A percentile compares a stretch with the other conserved stretches of the same genome.
These are phyloP conservation scores for Pteropus rufus DNA, from an alignment of 2,797 vertebrate genomes.

Conservation along the genomic window DNA sequence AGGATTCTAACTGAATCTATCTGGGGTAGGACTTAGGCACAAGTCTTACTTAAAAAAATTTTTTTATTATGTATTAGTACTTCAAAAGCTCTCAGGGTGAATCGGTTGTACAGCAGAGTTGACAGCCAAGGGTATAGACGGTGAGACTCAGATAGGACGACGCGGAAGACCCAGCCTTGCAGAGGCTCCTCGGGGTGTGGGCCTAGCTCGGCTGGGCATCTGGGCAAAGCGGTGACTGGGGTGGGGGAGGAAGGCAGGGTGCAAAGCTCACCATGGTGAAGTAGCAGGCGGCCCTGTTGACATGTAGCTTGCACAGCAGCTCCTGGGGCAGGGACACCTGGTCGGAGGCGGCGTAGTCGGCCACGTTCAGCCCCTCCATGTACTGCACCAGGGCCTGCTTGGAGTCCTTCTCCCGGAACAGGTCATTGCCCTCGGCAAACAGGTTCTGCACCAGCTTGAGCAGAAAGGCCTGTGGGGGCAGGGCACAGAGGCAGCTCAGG, in stretches of 20 bases:
- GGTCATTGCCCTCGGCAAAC: conserved; percentile 95
- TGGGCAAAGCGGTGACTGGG: fast-evolving
- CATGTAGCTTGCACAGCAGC: conserved; percentile 93
- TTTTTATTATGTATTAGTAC: too few species aligned
- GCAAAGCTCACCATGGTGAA: conserved; percentile 90
- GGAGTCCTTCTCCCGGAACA: conserved; percentile 93
- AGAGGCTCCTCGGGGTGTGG: fast-evolving
- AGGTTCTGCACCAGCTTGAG: conserved; percentile 96
- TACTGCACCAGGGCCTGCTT: conserved; percentile 93
- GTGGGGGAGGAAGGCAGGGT: fast-evolving
- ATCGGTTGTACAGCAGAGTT: fast-evolving
- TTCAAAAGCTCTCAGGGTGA: neutral
- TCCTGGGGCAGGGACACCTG: conserved; percentile 92
- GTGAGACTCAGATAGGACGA: neutral
- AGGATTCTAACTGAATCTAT: neutral
- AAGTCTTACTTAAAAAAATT: neutral
- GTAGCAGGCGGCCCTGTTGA: conserved; percentile 95
- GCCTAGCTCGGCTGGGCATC: neutral
- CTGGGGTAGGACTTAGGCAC: neutral
- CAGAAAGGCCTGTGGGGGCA: conserved; percentile 88
- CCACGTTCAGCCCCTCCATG: conserved; percentile 94
- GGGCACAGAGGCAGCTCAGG: neutral
- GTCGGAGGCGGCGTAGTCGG: conserved; percentile 94
- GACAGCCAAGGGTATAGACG: neutral
- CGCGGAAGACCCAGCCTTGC: neutral